Evolutionary conservation across 2,888 invertebrate genomes (phyloP), one percentile per base, ranked within the genome.

Genomic region (Eristalis arbustorum): DNA sequence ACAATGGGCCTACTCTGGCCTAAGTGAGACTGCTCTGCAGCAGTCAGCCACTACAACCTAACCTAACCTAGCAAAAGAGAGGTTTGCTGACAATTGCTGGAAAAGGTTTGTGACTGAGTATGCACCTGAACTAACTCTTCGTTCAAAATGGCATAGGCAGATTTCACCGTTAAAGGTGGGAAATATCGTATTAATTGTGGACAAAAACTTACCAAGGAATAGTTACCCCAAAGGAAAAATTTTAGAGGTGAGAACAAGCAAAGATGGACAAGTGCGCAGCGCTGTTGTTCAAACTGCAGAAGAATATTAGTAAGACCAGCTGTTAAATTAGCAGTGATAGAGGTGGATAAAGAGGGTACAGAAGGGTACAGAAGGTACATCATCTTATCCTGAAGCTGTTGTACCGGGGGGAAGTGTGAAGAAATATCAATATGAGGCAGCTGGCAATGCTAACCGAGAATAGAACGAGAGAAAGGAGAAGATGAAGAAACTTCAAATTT

Each of bases 31-130:
- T n/a, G n/a, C n/a, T n/a, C n/a, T n/a, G n/a, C n/a, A n/a, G n/a
- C n/a, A n/a, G n/a, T n/a, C n/a, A n/a, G n/a, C n/a, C n/a, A n/a
- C n/a, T n/a, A n/a, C n/a, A n/a, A n/a, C n/a, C n/a, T n/a, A n/a
- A n/a, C n/a, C n/a, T n/a, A n/a, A n/a, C n/a, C n/a, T n/a, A n/a
- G n/a, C n/a, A n/a, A n/a, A n/a, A 34, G 79, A 87, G 57, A 69
- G 31, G 14, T 78, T 78, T 89, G 87, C 66, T 89, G 89, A 89
- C 75, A 62, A 11, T 37, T 89, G 88, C 61, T 89, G 89, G 89
- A 79, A 62, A 11, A 56, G 88, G 11, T 90, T 89, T 88, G 5
- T 89, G 1, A 63, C 68, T 10, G 89, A 89, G 59, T 89, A 90
- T 64, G 23, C 89, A 5, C 89, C 89, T 2, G 88, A 84, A 1